Percentiles rank a stretch among this genome's conserved stretches.
Evolutionary conservation across 2,113 vertebrate genomes (phyloP).

Genomic region (Boulengeromyrus knoepffleri): DNA sequence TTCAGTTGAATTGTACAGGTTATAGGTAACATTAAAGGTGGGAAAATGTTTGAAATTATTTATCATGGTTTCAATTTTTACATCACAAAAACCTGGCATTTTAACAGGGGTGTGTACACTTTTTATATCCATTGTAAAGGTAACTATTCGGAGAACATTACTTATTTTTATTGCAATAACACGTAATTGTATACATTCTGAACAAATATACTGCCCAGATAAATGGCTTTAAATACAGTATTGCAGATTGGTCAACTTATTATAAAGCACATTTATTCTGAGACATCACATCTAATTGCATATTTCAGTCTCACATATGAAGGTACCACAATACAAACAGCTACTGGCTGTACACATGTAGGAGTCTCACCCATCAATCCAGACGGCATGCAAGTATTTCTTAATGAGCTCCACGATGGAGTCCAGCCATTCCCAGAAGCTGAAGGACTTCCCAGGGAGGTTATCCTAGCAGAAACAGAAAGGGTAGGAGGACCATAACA

Average conservation of each 20-base stretch:
- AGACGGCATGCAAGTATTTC: constrained; percentile 87
- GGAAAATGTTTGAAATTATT: too few relatives aligned
- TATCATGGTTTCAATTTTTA: too few relatives aligned
- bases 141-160: background rate
- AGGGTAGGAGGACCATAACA: background rate
- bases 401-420: constrained; percentile 94
- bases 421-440: constrained; percentile 95
- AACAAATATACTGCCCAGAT: background rate
- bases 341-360: background rate
- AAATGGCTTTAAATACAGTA: background rate
- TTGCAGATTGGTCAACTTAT: background rate
- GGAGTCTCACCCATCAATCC: constrained; percentile 84
- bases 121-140: too few relatives aligned
- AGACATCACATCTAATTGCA: background rate
- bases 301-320: background rate
- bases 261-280: background rate
- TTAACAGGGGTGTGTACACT: too few relatives aligned
- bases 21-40: too few relatives aligned
- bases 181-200: background rate
- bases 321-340: background rate
- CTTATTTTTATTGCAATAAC: background rate
- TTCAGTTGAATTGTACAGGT: too few relatives aligned
- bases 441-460: constrained; percentile 84
- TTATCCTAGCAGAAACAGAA: constrained; percentile 68
- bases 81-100: too few relatives aligned